Base-by-base conservation (phyloP, 2,113 vertebrate genomes). In the Otus sunia region DNA sequence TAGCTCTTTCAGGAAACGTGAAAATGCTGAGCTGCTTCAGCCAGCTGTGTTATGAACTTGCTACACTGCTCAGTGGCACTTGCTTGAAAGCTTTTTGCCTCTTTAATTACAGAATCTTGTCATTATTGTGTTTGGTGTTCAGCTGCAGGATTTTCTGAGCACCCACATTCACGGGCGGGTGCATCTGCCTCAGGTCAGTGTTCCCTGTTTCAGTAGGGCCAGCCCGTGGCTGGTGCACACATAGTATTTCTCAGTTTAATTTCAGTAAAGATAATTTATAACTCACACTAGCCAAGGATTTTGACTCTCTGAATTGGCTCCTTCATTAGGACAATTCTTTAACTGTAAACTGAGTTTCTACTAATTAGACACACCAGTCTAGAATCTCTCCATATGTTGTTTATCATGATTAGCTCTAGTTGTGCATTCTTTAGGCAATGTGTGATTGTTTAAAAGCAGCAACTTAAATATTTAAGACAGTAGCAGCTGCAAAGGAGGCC, bases 91-190 rank as follows among this genome's bases (percentile, higher is more conserved):
- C 9, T 21, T 50, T 53, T 50, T 67, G 30, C 53, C 18, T 81
- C n/a, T 60, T 47, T 26, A 17, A 0, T 25, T 14, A 5, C 43
- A 7, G 43, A 4, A 8, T 30, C 7, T 21, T 45, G 26, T 47
- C 6, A 2, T 36, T 11, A 9, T 11, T 3, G 2, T 12, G 34
- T 13, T 37, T 5, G 4, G 16, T 18, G 29, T 12, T 53, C 27
- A 11, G 34, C 47, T 15, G 0, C 3, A 15, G n/a, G 6, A 4
- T 34, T 50, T 19, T 47, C 45, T 1, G 5, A 60, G 60, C 20
- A 0, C 55, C 47, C 23, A 0, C 37, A 32, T 43, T 9, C 22
- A 15, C 2, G 0, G 22, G n/a, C 43, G 58, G 58, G 4, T 67
- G 53, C 9, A 6, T 30, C n/a, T 58, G 45, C 63, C 55, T 19